Evolutionary conservation across 1,140 invertebrate genomes (phyloP).

Genomic region (Drosophila bipectinata): DNA sequence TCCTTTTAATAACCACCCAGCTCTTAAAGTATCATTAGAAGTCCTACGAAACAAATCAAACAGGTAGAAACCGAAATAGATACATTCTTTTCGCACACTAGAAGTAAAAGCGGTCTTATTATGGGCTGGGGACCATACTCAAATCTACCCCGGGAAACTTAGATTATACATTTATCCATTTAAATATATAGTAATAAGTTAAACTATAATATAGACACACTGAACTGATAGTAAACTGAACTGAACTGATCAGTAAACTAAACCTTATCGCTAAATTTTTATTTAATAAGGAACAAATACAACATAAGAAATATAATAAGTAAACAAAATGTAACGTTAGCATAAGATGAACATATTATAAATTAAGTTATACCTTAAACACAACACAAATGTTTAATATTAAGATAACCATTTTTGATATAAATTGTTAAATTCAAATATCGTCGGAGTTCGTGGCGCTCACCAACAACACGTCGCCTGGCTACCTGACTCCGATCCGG

Average conservation of each 20-base stretch:
- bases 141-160: background rate
- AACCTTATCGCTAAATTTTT: too few relatives aligned
- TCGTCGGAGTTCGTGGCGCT: conserved; percentile 4
- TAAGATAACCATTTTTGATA: too few relatives aligned
- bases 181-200: background rate
- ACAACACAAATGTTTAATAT: background rate
- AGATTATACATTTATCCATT: background rate
- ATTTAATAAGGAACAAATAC: too few relatives aligned
- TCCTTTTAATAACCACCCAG: too few relatives aligned
- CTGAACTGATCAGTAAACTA: too few relatives aligned
- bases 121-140: background rate
- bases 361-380: conserved; percentile 9
- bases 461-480: conserved; percentile 1
- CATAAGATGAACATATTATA: background rate
- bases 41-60: too few relatives aligned
- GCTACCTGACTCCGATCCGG: conserved; percentile 1
- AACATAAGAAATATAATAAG: background rate
- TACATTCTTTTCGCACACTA: too few relatives aligned
- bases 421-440: background rate
- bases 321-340: conserved; percentile 4
- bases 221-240: too few relatives aligned
- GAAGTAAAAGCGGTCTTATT: too few relatives aligned
- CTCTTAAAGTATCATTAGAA: too few relatives aligned
- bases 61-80: too few relatives aligned
- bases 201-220: too few relatives aligned